A percentile compares a stretch with the other conserved stretches of the same genome.
Conservation (phyloP, 2,113 vertebrate genomes). For the Alethe castanea region DNA sequence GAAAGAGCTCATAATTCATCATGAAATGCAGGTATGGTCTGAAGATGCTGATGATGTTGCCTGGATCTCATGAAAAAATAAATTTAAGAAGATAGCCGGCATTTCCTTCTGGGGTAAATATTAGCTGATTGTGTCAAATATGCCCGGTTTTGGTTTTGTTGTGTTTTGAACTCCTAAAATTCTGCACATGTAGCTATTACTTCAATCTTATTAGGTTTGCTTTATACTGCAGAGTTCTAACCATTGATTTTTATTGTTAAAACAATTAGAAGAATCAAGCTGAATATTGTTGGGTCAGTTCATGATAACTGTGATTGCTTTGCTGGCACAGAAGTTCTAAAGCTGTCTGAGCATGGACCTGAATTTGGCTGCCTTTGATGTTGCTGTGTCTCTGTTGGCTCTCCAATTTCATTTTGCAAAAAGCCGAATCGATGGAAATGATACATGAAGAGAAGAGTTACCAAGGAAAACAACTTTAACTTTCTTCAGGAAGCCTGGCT, state of each 20-base stretch:
- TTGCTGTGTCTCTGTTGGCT: neutral
- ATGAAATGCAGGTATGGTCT: neutral
- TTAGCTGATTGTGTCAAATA: neutral
- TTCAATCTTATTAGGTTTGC: neutral
- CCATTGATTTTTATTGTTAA: conserved; percentile 2
- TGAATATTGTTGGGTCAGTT: neutral
- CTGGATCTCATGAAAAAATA: neutral
- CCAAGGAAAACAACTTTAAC: neutral
- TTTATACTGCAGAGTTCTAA: neutral
- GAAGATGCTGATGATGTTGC: neutral
- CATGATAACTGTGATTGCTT: conserved; percentile 30
- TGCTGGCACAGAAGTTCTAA: neutral
- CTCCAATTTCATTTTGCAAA: conserved; percentile 40
- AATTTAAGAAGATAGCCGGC: neutral
- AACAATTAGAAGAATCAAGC: neutral
- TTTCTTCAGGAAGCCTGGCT: neutral
- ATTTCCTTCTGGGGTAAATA: neutral
- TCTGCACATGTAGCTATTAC: neutral
- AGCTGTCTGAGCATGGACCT: neutral
- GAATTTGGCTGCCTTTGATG: conserved; percentile 23
- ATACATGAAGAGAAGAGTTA: neutral
- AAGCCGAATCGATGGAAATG: neutral
- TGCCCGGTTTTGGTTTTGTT: neutral
- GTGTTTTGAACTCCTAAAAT: neutral
- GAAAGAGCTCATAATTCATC: neutral